Conservation (phyloP, 92 coral and sea anemone genomes). For the Umimayanthus kanabou region DNA sequence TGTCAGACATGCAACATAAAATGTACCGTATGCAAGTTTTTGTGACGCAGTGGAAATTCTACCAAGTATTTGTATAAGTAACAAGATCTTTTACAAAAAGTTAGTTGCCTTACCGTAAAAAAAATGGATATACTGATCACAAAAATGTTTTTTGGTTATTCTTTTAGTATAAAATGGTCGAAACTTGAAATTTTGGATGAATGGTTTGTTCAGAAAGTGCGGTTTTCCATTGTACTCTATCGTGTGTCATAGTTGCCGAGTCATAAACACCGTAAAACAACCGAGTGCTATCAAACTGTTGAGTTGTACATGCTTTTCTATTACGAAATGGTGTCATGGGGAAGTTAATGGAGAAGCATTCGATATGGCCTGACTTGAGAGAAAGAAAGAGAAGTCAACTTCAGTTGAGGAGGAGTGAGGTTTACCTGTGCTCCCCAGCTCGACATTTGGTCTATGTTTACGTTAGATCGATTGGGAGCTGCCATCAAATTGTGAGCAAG, state of each 20-base stretch:
- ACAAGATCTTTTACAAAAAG: neutral
- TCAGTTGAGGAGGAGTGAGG: neutral
- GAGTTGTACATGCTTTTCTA: neutral
- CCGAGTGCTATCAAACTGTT: neutral
- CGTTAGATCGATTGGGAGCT: neutral
- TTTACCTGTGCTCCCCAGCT: neutral
- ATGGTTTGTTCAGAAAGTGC: neutral
- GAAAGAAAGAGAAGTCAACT: neutral
- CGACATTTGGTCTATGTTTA: neutral
- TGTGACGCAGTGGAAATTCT: conserved; percentile 42
- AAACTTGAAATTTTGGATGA: neutral
- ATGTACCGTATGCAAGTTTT: conserved; percentile 6
- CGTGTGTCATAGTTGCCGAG: conserved; percentile 5
- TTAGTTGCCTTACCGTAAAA: neutral
- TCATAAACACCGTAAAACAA: conserved; percentile 3
- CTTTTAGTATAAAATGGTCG: neutral
- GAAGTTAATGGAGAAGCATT: neutral
- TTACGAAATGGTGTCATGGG: conserved; percentile 2
- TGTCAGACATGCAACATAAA: neutral
- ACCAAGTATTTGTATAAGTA: neutral
- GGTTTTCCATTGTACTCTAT: conserved; percentile 4
- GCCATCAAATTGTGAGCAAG: neutral
- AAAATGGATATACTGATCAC: neutral
- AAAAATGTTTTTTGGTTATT: neutral
- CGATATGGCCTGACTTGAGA: neutral